Evolutionary conservation across 2,797 vertebrate species (phyloP).

Genomic region (Sylvilagus floridanus): DNA sequence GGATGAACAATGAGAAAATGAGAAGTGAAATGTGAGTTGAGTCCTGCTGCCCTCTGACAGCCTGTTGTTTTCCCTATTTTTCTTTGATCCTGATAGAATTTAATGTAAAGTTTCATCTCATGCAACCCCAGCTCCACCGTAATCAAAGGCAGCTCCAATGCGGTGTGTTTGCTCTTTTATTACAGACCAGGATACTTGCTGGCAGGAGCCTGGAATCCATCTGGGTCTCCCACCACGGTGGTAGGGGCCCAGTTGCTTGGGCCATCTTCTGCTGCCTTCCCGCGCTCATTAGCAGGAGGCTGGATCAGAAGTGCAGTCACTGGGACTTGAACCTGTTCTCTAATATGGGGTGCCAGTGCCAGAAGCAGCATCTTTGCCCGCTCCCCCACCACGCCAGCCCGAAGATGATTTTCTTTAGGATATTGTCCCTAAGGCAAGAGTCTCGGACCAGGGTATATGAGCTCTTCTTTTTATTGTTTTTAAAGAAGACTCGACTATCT

Average conservation of each 20-base stretch:
- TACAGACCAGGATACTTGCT: background rate
- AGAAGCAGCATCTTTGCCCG: too few species aligned
- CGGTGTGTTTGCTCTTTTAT: background rate
- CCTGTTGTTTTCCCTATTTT: background rate
- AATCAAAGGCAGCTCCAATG: too few species aligned
- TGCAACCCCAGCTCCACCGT: background rate
- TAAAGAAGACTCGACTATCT: background rate
- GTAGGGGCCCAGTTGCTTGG: too few species aligned
- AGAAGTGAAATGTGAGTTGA: conserved; percentile 11
- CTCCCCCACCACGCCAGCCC: too few species aligned
- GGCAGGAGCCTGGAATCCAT: background rate
- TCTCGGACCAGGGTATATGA: background rate
- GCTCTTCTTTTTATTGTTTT: background rate
- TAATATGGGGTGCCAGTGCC: too few species aligned
- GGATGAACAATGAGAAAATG: background rate
- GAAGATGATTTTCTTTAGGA: background rate
- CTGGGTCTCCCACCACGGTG: too few species aligned
- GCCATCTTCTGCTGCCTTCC: too few species aligned
- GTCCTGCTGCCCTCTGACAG: background rate
- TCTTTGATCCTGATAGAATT: background rate
- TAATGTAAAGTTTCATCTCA: background rate
- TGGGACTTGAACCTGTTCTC: too few species aligned
- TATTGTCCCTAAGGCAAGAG: background rate
- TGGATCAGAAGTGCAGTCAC: too few species aligned
- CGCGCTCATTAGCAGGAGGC: too few species aligned